Evolutionary conservation across 2,797 vertebrate genomes (phyloP), one percentile per base, ranked within the genome.

Genomic region (Lates japonicus): DNA sequence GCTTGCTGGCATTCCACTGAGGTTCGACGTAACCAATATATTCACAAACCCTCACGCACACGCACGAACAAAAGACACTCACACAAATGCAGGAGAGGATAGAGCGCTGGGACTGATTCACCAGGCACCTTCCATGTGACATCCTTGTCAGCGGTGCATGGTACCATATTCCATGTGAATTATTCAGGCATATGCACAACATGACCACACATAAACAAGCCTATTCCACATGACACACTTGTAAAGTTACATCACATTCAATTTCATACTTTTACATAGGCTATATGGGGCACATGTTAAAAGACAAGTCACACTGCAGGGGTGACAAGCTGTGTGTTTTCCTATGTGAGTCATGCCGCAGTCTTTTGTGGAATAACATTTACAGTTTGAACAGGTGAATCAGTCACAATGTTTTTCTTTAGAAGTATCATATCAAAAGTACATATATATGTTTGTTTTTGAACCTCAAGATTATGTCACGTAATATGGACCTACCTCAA

Each of bases 11-110:
- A 76, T 74, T 82, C 76, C 60, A 49, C 44, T 14, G 63, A 69
- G 60, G 61, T 55, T 65, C 49, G 52, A 84, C 62, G 58, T 66
- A 49, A 85, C 71, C 62, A 83, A 76, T 79, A 58, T 79, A 86
- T 78, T 75, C 77, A 54, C 33, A 62, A 59, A 55, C 41, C 7
- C 54, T 12, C 54, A 22, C 2, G 25, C 57, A 49, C 60, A 39
- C 4, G 33, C 59, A 55, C 25, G 59, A 54, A 61, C 22, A 68
- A 52, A 52, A 52, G 19, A 49, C 49, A 29, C 25, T 29, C 25
- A 41, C n/a, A 73, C 1, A 72, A 67, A 74, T 63, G 49, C 58
- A 76, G 63, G 25, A 41, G 52, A 78, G 65, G 82, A 78, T 59
- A 13, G 22, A 60, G 76, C 25, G 33, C 2, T 49, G 41, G 52